Evolutionary conservation across 2,113 vertebrate genomes (phyloP).

Genomic region (Cyanoramphus novaezelandiae): DNA sequence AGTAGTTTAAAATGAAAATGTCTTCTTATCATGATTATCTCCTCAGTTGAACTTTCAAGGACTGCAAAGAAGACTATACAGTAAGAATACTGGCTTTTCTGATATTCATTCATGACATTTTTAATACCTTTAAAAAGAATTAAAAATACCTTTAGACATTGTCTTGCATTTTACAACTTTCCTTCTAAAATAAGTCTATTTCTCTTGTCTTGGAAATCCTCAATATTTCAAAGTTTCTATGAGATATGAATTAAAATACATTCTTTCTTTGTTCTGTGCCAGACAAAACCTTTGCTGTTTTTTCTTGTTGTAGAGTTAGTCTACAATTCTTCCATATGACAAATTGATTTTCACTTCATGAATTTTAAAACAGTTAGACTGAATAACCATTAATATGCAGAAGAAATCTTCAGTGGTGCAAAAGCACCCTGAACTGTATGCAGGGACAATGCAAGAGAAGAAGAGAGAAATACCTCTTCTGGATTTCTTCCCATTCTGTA

Average conservation of each 20-base stretch:
- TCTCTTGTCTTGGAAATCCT: background rate
- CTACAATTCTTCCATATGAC: background rate
- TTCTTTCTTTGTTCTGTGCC: background rate
- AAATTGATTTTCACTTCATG: background rate
- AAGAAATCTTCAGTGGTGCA: background rate
- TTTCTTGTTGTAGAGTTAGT: background rate
- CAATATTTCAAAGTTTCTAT: background rate
- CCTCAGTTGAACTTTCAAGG: background rate
- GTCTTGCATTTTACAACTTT: background rate
- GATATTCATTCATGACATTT: background rate
- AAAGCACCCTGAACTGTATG: background rate
- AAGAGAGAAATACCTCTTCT: background rate
- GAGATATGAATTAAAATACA: background rate
- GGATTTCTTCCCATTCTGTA: background rate
- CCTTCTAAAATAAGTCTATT: background rate
- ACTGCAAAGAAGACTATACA: background rate
- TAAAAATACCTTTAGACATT: background rate
- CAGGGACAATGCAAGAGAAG: background rate
- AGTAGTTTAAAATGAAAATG: background rate
- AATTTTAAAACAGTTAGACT: background rate
- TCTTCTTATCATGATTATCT: background rate
- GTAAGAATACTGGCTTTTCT: background rate
- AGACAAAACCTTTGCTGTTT: background rate
- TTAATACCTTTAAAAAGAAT: background rate
- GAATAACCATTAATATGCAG: background rate